Evolutionary conservation across 2,888 invertebrate species (phyloP).

Genomic region (Cataglyphis rosenhaueri): DNA sequence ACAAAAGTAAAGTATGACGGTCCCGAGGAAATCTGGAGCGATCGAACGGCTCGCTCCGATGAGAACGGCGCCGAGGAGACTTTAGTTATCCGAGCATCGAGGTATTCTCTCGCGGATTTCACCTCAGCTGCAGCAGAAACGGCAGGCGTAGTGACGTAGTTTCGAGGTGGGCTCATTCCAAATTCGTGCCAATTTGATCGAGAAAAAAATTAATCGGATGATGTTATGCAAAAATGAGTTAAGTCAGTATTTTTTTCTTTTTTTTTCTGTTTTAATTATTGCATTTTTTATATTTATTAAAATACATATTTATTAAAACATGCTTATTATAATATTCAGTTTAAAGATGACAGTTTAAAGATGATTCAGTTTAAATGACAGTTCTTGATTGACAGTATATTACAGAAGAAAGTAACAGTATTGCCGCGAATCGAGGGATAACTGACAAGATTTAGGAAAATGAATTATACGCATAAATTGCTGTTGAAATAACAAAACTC

Average conservation of each 20-base stretch:
- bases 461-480: neutral
- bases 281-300: neutral
- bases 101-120: conserved; percentile 42
- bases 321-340: neutral
- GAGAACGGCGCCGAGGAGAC: conserved; percentile 25
- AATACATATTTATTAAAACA: neutral
- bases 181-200: conserved; percentile 16
- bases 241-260: too few relatives aligned
- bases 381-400: neutral
- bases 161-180: conserved; percentile 30
- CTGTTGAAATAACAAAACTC: neutral
- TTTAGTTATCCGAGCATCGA: conserved; percentile 28
- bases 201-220: neutral
- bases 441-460: neutral
- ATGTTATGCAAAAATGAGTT: conserved; percentile 27
- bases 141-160: conserved; percentile 36
- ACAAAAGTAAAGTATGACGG: conserved; percentile 59
- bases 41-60: conserved; percentile 32
- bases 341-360: neutral
- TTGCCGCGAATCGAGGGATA: neutral
- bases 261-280: neutral
- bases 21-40: conserved; percentile 56
- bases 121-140: conserved; percentile 26
- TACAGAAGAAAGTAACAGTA: neutral
- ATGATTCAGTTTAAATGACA: neutral